Evolutionary conservation across 2,888 invertebrate species (phyloP), one percentile per base, ranked within the genome.

Genomic region (Eurytoma californica): DNA sequence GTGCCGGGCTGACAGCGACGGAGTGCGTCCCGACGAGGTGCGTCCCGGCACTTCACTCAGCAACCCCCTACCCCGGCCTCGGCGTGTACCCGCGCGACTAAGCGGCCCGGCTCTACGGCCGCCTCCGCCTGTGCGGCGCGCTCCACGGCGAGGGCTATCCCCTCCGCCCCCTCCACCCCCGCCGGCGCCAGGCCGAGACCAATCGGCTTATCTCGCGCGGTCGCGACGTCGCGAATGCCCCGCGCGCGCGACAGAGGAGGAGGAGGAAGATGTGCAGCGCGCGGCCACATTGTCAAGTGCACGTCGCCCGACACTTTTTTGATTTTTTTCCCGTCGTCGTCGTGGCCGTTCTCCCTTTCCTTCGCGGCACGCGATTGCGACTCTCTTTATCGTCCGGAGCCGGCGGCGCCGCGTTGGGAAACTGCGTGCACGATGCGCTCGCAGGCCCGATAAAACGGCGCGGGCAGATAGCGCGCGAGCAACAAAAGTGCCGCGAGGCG

Each of bases 51-150:
- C 85, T 87, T 76, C 86, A 87, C 88, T 87, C 87, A 87, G 82
- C 87, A 86, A 88, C 87, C 88, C 88, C 88, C 88, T 88, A 87
- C 87, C 86, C 83, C 82, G 77, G 77, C 80, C 77, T 70, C 68
- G 69, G 24, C 24, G 24, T 24, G 24, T 24, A 24, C 24, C 24
- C 24, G 24, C 24, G 24, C 72, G 39, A 39, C 39, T 39, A 7
- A 39, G 39, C 39, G 39, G 39, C 77, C 81, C 77, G 24, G 58
- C 61, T 61, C 68, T 77, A n/a, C 77, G 68, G 77, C 79, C 77
- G 58, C 74, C 47, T 24, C 30, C 30, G 47, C 69, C 39, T 77
- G 79, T 77, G 79, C 68, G 57, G 58, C 65, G 24, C 24, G 24
- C 24, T 24, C 24, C 24, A 24, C 24, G 24, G 51, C 66, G 47